A percentile compares a stretch with the other conserved stretches of the same genome.
phyloP scores from a whole-genome alignment of 2,797 vertebrate genomes.

The Ibycter americanus region DNA sequence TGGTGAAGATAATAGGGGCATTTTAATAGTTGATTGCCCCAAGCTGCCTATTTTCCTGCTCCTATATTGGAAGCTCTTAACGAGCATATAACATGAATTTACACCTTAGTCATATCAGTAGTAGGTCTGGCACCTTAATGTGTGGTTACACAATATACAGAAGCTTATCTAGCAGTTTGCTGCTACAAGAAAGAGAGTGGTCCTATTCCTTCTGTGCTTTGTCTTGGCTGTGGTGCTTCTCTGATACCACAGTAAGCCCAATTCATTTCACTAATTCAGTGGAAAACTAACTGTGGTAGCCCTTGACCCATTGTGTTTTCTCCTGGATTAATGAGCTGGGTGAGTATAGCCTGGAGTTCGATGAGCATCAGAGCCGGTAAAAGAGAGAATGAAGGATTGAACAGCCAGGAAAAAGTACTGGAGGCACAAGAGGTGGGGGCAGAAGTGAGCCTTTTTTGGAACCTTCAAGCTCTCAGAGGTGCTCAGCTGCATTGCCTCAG shows the following conservation, averaged over 20 bases:
- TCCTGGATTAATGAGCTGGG: neutral
- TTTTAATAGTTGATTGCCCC: neutral
- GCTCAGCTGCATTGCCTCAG: neutral
- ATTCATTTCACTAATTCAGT: neutral
- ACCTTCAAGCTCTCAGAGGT: neutral
- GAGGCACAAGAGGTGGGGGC: neutral
- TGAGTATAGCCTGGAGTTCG: neutral
- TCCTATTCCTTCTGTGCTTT: neutral
- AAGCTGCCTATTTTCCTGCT: neutral
- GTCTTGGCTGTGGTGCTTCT: neutral
- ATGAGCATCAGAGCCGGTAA: neutral
- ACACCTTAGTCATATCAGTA: neutral
- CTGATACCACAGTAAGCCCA: neutral
- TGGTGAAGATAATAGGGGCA: neutral
- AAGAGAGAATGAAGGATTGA: neutral
- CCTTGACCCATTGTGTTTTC: neutral
- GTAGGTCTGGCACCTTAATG: neutral
- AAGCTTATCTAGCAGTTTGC: neutral
- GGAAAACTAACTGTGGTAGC: neutral
- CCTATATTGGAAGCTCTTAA: neutral
- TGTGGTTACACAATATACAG: neutral
- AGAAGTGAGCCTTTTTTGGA: neutral
- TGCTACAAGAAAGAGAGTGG: neutral
- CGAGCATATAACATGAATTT: neutral
- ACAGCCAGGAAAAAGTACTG: neutral